Evolutionary conservation across 2,113 vertebrate genomes (phyloP), one percentile per base, ranked within the genome.

Genomic region (Phycodurus eques): DNA sequence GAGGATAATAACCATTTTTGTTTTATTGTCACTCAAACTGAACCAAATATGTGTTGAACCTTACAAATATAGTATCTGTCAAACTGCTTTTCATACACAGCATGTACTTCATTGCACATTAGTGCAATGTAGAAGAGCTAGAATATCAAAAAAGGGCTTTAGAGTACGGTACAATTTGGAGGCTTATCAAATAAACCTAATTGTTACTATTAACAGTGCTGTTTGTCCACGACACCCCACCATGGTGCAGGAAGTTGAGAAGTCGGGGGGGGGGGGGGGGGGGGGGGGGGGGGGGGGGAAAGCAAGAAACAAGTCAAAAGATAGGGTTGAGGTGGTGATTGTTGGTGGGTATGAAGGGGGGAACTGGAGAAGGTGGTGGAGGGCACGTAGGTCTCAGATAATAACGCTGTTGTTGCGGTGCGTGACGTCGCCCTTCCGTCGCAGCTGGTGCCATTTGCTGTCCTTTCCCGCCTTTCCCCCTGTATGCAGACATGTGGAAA

Each of bases 381-480:
- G 66, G 76, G n/a, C n/a, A 57, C n/a, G 54, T 27, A 73, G 80
- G 80, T 86, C 68, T 88, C 72, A 75, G 72, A 88, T 90, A 89
- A 87, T 84, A 87, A 79, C 77, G 49, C 62, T 72, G 71, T 74
- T 85, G 81, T 82, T 83, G 79, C 31, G n/a, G 33, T 35, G 63
- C 33, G 19, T 63, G 73, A 73, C 79, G 71, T 65, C 82, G 72
- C 70, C 76, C 63, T 66, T 84, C 68, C 73, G 79, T 82, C 73
- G 81, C 79, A 89, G 82, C 87, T 88, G 82, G 87, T 86, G 86
- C 87, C 80, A 81, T 76, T 60, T 83, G 68, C 75, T 62, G 71
- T 51, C 70, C 35, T 57, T 75, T 75, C 70, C 68, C 69, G 70
- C 33, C 70, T 14, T 70, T 80, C 2, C 33, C 77, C 44, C 27